These are phyloP conservation scores for Subacronicta megacephala DNA, from an alignment of 2,888 invertebrate genomes.

Conservation along the genomic window DNA sequence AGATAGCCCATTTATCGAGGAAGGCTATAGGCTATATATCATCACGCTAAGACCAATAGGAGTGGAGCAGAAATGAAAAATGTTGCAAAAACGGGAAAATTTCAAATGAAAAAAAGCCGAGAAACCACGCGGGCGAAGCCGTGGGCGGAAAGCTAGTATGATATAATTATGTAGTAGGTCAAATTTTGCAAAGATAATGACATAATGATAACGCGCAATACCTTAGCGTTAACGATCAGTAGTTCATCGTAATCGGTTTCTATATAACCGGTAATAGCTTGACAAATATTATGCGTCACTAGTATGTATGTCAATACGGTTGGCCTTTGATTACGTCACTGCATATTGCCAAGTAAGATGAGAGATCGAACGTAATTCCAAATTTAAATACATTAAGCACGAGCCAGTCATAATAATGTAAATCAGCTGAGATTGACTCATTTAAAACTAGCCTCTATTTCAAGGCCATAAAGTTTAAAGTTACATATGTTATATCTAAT, in stretches of 20 bases:
- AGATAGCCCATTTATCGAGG: too few species aligned
- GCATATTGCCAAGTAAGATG: constrained; percentile 22
- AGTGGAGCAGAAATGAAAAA: too few species aligned
- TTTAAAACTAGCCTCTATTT: constrained; percentile 12
- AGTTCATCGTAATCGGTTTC: background rate
- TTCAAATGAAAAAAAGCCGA: too few species aligned
- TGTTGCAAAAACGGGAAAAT: too few species aligned
- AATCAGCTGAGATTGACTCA: constrained; percentile 15
- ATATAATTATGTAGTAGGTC: too few species aligned
- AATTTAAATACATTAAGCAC: constrained; percentile 23
- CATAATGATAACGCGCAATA: background rate
- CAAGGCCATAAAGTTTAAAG: constrained; percentile 12
- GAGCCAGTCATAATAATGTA: constrained; percentile 20
- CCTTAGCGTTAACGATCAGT: background rate
- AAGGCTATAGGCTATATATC: too few species aligned
- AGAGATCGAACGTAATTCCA: constrained; percentile 20
- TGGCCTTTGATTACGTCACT: constrained; percentile 36
- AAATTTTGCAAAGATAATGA: background rate
- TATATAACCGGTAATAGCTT: background rate
- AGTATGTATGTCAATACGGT: constrained; percentile 21
- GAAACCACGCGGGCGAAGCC: too few species aligned
- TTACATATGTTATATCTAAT: background rate
- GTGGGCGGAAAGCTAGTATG: too few species aligned
- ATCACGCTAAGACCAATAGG: too few species aligned
- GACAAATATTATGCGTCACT: constrained; percentile 11